Evolutionary conservation across 2,888 invertebrate genomes (phyloP), one percentile per base, ranked within the genome.

Genomic region (Platypus cylindrus): DNA sequence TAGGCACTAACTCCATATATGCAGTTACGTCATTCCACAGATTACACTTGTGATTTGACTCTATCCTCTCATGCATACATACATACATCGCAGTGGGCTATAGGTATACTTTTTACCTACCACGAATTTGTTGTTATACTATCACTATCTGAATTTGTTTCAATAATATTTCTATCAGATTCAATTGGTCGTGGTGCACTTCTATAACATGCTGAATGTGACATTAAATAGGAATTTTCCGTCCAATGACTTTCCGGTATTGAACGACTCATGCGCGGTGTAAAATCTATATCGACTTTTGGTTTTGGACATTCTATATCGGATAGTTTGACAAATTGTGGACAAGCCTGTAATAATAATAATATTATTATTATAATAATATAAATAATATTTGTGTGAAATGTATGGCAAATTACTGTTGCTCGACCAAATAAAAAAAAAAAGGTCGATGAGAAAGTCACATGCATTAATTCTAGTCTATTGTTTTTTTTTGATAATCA

Each of bases 231-330:
- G 49, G 73, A 67, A 46, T 66, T 72, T 46, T 73, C 71, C 25
- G 69, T 67, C 76, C 77, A 78, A 26, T 73, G 73, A 32, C 71
- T 73, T 49, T 78, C 77, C 8, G 78, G 76, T 45, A 78, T 78
- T 25, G 76, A 78, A 40, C 70, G 66, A 29, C 75, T 75, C 75
- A 78, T 76, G 24, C 75, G 64, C 25, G 68, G 65, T 13, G 67
- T 59, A 26, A 59, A 50, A 40, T 52, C 53, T 23, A 67, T 48
- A 16, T 69, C 70, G 29, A 67, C 60, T 34, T 69, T 70, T 22
- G 62, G 60, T 5, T 68, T 65, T 3, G 71, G 69, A 49, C 78
- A 79, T 54, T 85, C 83, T 56, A 86, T 66, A 55, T 86, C 85
- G 1, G 85, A 85, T 5, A 86, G 63, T 51, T 76, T 76, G 0